Evolutionary conservation across 2,113 vertebrate species (phyloP).

Genomic region (Dicerorhinus sumatrensis): DNA sequence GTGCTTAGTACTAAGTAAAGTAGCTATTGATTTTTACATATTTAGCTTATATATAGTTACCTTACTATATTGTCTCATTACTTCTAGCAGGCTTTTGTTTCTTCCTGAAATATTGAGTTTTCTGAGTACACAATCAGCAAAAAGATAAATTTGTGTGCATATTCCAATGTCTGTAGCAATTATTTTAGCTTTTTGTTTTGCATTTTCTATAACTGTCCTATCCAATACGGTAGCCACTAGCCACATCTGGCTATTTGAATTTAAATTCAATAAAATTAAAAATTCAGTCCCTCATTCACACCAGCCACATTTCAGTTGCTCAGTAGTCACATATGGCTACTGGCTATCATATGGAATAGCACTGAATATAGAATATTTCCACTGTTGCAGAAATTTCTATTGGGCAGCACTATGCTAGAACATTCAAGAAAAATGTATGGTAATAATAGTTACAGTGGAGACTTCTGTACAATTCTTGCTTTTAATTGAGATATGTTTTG

Average conservation of each 20-base stretch:
- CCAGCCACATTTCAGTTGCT: background rate
- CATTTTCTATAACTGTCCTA: background rate
- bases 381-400: background rate
- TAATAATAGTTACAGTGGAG: background rate
- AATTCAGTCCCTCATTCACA: background rate
- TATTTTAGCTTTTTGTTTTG: background rate
- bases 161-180: background rate
- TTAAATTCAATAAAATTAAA: slow-evolving; percentile 27
- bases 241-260: background rate
- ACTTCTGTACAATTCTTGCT: background rate
- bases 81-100: background rate
- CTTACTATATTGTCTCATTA: background rate
- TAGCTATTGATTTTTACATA: background rate
- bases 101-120: background rate
- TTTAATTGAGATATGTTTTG: slow-evolving; percentile 39
- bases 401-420: background rate
- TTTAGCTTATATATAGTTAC: background rate
- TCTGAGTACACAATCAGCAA: background rate
- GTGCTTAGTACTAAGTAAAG: background rate
- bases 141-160: background rate
- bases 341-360: background rate
- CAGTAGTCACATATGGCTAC: background rate
- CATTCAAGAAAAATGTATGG: background rate
- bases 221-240: background rate
- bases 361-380: background rate